A percentile compares a stretch with the other conserved stretches of the same genome.
Conservation (phyloP, 2,888 invertebrate genomes). For the Nebria brevicollis region DNA sequence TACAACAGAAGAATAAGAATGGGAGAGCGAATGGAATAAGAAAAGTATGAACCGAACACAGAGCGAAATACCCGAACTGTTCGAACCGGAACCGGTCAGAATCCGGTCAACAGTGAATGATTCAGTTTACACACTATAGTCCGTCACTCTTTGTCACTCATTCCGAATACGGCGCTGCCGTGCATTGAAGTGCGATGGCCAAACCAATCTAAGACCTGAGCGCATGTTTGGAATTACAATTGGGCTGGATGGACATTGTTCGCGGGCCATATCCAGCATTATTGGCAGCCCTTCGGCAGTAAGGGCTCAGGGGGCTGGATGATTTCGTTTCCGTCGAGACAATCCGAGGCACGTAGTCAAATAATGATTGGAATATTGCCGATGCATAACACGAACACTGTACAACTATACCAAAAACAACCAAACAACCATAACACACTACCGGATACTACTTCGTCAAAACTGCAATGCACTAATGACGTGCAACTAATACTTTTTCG, state of each 20-base stretch:
- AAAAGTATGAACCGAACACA: conserved; percentile 17
- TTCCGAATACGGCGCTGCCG: not conserved
- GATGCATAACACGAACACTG: conserved; percentile 28
- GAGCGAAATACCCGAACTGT: conserved; percentile 8
- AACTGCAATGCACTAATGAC: not conserved
- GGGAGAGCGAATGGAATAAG: conserved; percentile 20
- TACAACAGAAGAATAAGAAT: conserved; percentile 23
- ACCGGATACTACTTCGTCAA: too few species aligned
- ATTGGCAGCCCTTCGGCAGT: not conserved
- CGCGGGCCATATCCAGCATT: not conserved
- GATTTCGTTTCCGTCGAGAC: conserved; percentile 14
- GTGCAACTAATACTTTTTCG: not conserved
- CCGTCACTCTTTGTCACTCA: conserved; percentile 1
- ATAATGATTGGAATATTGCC: conserved; percentile 40
- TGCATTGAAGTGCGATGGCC: not conserved
- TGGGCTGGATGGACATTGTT: not conserved
- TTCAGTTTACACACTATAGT: conserved; percentile 31
- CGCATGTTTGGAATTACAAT: conserved; percentile 1
- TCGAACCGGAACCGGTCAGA: conserved; percentile 34
- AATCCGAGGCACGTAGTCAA: conserved; percentile 30
- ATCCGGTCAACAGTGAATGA: conserved; percentile 43
- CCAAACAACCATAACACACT: too few species aligned
- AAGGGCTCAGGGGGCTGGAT: not conserved
- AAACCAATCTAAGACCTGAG: not conserved
- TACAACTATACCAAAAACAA: not conserved